These are phyloP conservation scores for Nestor notabilis DNA, from an alignment of 2,113 vertebrate species.

Conservation along the genomic window DNA sequence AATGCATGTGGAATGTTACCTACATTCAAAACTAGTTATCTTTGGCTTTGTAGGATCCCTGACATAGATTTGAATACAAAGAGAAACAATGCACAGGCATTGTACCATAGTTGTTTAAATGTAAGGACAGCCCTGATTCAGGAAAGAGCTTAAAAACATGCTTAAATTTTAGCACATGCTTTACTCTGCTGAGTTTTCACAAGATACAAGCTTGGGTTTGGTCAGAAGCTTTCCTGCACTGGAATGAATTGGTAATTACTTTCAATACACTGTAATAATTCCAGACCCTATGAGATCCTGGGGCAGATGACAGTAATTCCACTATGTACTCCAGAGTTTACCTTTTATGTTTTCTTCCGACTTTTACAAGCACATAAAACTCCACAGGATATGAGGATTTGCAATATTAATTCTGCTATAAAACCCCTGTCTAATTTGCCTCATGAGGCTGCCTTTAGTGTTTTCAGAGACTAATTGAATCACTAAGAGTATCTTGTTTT, in stretches of 20 bases:
- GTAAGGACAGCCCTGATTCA: neutral
- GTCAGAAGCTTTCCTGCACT: slow-evolving; percentile 31
- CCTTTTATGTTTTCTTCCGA: neutral
- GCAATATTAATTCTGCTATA: slow-evolving; percentile 53
- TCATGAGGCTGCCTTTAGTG: slow-evolving; percentile 15
- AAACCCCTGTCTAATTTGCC: slow-evolving; percentile 32
- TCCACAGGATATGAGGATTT: slow-evolving; percentile 44
- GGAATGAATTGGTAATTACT: neutral
- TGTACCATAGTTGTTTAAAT: neutral
- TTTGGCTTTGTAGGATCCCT: slow-evolving; percentile 33
- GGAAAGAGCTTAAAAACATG: neutral
- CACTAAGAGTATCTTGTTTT: neutral
- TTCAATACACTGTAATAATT: neutral
- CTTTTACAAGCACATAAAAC: slow-evolving; percentile 17
- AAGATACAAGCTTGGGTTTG: neutral
- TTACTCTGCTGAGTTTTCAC: neutral
- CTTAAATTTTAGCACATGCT: neutral
- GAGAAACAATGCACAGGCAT: neutral
- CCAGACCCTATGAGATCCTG: neutral
- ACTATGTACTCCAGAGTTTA: slow-evolving; percentile 1
- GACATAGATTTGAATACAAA: neutral
- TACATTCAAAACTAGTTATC: slow-evolving; percentile 7
- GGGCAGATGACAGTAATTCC: neutral
- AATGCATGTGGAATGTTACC: slow-evolving; percentile 62
- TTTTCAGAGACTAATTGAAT: slow-evolving; percentile 37